Evolutionary conservation across 2,797 vertebrate genomes (phyloP).

Genomic region (Peromyscus aztecus): DNA sequence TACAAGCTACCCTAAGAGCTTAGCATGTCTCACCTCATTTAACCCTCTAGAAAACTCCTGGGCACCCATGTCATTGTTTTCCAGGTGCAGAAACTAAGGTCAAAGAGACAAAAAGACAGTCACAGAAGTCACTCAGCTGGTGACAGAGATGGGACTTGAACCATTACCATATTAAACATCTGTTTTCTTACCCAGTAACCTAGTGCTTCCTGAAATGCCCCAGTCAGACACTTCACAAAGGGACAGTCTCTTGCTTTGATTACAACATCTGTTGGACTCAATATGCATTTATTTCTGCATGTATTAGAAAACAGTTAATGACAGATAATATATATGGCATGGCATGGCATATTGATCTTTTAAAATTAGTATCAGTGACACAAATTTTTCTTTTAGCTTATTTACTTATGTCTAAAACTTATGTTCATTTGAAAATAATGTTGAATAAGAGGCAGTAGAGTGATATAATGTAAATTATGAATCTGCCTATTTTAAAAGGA

Average conservation of each 20-base stretch:
- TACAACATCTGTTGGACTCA: neutral
- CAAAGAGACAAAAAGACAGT: slow-evolving; percentile 3
- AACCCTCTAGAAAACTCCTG: neutral
- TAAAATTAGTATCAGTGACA: neutral
- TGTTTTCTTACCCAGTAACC: neutral
- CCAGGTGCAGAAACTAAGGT: slow-evolving; percentile 13
- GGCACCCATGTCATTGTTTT: neutral
- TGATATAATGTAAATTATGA: neutral
- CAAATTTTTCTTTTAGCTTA: slow-evolving; percentile 33
- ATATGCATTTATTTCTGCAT: slow-evolving; percentile 5
- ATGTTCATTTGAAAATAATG: slow-evolving; percentile 30
- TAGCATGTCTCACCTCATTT: neutral
- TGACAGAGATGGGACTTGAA: neutral
- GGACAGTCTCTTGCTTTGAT: slow-evolving; percentile 11
- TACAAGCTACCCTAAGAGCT: neutral
- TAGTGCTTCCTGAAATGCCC: neutral
- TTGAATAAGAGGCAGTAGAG: neutral
- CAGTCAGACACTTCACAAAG: neutral
- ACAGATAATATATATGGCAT: neutral
- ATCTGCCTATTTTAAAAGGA: neutral
- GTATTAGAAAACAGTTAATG: neutral
- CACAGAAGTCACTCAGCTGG: neutral
- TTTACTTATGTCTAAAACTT: slow-evolving; percentile 32
- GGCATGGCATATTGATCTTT: neutral
- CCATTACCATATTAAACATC: neutral